Conservation (phyloP, 2,797 vertebrate species). For the Tenualosa thibaudeaui region DNA sequence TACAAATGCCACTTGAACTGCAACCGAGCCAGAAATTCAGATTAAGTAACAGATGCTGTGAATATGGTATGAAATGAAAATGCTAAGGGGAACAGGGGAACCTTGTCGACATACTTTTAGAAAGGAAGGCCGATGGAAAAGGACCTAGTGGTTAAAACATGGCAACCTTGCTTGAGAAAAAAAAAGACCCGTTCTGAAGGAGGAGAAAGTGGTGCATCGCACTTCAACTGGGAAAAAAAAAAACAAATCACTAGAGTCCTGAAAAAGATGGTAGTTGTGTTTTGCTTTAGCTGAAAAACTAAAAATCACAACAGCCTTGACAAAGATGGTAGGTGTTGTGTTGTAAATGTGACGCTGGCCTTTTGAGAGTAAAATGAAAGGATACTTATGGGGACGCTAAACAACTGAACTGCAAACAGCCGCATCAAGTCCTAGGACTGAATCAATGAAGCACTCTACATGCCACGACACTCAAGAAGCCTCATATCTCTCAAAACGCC, state of each 20-base stretch:
- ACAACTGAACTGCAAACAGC: neutral
- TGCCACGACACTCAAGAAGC: neutral
- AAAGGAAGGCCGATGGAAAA: neutral
- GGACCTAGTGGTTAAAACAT: no score
- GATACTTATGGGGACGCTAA: neutral
- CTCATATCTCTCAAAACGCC: neutral
- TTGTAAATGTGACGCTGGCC: neutral
- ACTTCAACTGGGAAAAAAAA: neutral
- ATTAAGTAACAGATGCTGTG: neutral
- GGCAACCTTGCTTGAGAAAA: no score
- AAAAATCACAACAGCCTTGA: slow-evolving; percentile 60
- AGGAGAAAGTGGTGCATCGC: no score
- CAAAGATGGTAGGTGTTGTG: no score
- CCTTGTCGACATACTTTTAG: neutral
- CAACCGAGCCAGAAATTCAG: neutral
- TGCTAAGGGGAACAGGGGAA: neutral
- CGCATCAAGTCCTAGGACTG: neutral
- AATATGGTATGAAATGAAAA: neutral
- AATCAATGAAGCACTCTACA: neutral
- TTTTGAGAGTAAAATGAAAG: neutral
- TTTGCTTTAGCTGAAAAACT: no score
- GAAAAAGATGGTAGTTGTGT: no score
- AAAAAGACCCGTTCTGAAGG: no score
- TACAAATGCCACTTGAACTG: neutral
- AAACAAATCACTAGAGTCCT: neutral